Conservation (phyloP, 2,888 invertebrate species). For the Drosophila nigritarsus region DNA sequence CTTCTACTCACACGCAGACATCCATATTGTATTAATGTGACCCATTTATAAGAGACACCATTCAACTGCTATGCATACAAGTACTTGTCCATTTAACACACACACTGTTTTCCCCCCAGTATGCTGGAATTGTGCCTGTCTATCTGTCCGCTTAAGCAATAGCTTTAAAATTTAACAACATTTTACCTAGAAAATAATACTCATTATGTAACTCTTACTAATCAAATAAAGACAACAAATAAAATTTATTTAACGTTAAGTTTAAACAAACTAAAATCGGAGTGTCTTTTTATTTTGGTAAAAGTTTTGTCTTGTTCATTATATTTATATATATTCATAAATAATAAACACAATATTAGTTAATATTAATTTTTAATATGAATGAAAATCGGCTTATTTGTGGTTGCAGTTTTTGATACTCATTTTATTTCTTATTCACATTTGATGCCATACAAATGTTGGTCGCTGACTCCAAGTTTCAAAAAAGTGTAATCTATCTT, state of each 20-base stretch:
- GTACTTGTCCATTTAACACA: background rate
- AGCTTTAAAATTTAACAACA: background rate
- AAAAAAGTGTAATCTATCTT: background rate
- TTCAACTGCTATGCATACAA: slow-evolving; percentile 18
- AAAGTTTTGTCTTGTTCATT: background rate
- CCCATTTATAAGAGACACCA: slow-evolving; percentile 54
- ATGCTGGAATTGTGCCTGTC: background rate
- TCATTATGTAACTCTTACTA: background rate
- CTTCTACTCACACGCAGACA: slow-evolving; percentile 17
- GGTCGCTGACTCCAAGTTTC: background rate
- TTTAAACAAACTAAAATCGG: background rate
- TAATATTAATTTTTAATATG: background rate
- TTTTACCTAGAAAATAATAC: background rate
- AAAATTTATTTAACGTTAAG: background rate
- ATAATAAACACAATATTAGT: background rate
- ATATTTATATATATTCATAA: background rate
- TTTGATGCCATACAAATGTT: background rate
- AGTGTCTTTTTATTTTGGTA: background rate
- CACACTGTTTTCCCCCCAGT: background rate
- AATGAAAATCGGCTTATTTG: background rate
- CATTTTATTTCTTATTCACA: background rate
- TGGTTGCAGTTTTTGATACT: background rate
- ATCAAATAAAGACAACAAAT: background rate
- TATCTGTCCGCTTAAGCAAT: background rate
- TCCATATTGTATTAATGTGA: slow-evolving; percentile 70